Evolutionary conservation across 2,888 invertebrate genomes (phyloP).

Genomic region (Antitype chi): DNA sequence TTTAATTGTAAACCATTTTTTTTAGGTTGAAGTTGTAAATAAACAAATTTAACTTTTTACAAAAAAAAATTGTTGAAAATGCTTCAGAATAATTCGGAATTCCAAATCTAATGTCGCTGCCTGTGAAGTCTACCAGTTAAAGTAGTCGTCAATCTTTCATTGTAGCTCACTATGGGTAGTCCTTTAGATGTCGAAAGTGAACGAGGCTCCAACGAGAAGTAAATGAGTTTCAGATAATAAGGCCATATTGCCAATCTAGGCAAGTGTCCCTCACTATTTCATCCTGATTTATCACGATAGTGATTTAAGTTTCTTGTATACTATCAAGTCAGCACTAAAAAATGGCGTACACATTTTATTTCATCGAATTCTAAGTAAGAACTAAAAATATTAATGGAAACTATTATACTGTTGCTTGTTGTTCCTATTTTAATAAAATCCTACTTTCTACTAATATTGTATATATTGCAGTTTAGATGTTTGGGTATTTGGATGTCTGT

Average conservation of each 20-base stretch:
- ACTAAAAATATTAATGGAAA: neutral
- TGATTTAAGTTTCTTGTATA: conserved; percentile 7
- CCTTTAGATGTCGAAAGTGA: conserved; percentile 2
- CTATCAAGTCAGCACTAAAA: neutral
- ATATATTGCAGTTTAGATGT: too few relatives aligned
- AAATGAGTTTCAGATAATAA: conserved; percentile 44
- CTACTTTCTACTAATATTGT: too few relatives aligned
- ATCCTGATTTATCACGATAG: conserved; percentile 20
- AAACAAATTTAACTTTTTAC: neutral
- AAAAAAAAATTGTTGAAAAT: too few relatives aligned
- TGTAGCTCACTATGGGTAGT: conserved; percentile 17
- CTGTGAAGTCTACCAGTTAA: neutral
- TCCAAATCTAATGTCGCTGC: too few relatives aligned
- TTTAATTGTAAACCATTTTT: too few relatives aligned
- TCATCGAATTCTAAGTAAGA: neutral
- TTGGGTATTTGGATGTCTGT: too few relatives aligned
- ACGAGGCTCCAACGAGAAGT: conserved; percentile 3
- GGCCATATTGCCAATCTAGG: conserved; percentile 37
- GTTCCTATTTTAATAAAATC: too few relatives aligned
- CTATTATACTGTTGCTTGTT: neutral
- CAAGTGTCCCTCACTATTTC: conserved; percentile 10
- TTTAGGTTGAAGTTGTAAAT: too few relatives aligned
- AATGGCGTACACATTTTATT: too few relatives aligned
- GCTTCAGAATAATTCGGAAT: neutral
- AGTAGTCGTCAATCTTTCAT: conserved; percentile 28